Evolutionary conservation across 2,888 invertebrate species (phyloP).

Genomic region (Hemistola chrysoprasaria): DNA sequence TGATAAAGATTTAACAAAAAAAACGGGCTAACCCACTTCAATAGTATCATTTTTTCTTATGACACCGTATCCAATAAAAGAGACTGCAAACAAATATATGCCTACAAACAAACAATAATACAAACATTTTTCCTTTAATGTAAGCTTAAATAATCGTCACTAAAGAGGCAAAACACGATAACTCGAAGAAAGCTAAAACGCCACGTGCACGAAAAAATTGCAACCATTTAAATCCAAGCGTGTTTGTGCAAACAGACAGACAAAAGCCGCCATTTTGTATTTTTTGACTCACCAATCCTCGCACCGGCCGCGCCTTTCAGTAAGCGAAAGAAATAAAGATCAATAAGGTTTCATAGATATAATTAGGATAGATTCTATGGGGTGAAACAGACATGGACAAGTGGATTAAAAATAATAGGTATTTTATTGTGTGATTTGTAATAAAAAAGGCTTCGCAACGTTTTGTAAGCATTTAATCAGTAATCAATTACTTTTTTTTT

Average conservation of each 20-base stretch:
- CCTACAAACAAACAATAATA: constrained; percentile 45
- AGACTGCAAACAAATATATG: constrained; percentile 65
- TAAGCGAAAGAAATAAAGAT: constrained; percentile 57
- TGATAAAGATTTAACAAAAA: neutral
- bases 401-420: neutral
- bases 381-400: too few species aligned
- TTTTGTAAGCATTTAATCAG: too few species aligned
- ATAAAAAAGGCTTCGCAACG: too few species aligned
- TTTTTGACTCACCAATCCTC: constrained; percentile 83
- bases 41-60: constrained; percentile 61
- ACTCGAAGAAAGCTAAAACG: constrained; percentile 1
- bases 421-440: neutral
- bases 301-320: constrained; percentile 84
- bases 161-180: too few species aligned
- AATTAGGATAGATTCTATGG: too few species aligned
- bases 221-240: constrained; percentile 58
- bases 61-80: constrained; percentile 62
- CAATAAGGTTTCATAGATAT: constrained; percentile 33
- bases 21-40: constrained; percentile 61
- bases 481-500: too few species aligned
- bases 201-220: constrained; percentile 37
- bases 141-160: too few species aligned
- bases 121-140: neutral
- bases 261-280: constrained; percentile 50
- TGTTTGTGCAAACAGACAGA: constrained; percentile 48